phyloP scores from a whole-genome alignment of 2,113 vertebrate genomes.

The Coreoperca whiteheadi region DNA sequence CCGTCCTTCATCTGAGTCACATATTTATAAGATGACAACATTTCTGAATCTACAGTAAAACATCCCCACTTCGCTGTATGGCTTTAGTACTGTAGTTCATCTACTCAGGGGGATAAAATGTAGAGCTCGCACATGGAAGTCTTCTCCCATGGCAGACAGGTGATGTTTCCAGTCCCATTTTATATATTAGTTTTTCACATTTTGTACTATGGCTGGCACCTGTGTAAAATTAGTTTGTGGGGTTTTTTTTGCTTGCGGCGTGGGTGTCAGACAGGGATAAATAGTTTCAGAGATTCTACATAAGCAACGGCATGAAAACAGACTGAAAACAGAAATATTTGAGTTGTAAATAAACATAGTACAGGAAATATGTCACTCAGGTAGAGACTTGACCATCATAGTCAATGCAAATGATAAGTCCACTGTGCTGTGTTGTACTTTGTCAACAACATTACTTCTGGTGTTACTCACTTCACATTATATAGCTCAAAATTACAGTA shows the following conservation, averaged over 20 bases:
- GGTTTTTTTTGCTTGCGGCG: conserved; percentile 15
- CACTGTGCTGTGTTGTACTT: conserved; percentile 78
- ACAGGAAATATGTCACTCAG: conserved; percentile 67
- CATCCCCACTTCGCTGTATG: conserved; percentile 50
- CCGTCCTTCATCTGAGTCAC: conserved; percentile 22
- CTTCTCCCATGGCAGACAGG: conserved; percentile 24
- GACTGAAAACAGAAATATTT: background rate
- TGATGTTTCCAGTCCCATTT: conserved; percentile 6
- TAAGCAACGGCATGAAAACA: conserved; percentile 44
- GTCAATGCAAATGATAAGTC: conserved; percentile 72
- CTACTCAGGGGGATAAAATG: conserved; percentile 21
- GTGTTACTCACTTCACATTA: conserved; percentile 84
- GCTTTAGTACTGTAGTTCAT: conserved; percentile 63
- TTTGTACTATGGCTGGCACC: conserved; percentile 34
- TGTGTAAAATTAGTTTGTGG: conserved; percentile 37
- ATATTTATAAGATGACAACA: conserved; percentile 20
- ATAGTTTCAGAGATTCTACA: conserved; percentile 29
- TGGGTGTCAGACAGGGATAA: conserved; percentile 18
- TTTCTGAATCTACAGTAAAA: conserved; percentile 39
- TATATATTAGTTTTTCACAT: background rate
- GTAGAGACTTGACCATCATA: conserved; percentile 58
- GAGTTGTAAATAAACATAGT: conserved; percentile 54
- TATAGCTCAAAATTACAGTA: conserved; percentile 80
- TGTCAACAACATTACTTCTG: conserved; percentile 78
- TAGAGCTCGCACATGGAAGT: conserved; percentile 13